phyloP scores from a whole-genome alignment of 2,113 vertebrate genomes.

The Orthochromis indermauri region DNA sequence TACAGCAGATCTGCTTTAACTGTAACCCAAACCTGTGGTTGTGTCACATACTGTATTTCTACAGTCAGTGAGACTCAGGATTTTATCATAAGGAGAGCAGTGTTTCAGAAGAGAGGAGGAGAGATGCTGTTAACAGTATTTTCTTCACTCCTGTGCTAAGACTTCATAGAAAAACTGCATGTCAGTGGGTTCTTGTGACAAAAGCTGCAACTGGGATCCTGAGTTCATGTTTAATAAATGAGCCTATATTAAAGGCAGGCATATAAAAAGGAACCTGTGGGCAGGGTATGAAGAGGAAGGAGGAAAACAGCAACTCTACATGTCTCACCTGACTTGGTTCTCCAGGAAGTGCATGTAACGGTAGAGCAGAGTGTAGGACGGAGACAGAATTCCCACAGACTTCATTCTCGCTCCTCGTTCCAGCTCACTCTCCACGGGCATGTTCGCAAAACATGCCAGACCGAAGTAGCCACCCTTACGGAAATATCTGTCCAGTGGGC shows the following conservation, averaged over 20 bases:
- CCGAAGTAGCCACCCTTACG: constrained; percentile 93
- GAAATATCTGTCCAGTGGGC: constrained; percentile 79
- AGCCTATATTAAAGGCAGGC: constrained; percentile 17
- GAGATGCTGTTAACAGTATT: background rate
- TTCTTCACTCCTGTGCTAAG: background rate
- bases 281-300: background rate
- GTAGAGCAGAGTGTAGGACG: constrained; percentile 93
- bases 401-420: constrained; percentile 97
- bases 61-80: background rate
- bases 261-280: background rate
- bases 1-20: background rate
- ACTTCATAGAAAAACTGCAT: constrained; percentile 3
- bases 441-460: constrained; percentile 96
- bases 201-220: constrained; percentile 5
- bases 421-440: constrained; percentile 93
- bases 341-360: constrained; percentile 99
- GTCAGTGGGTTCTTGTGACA: constrained; percentile 9
- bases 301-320: background rate
- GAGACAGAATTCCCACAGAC: constrained; percentile 93
- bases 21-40: background rate
- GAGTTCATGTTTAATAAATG: constrained; percentile 57
- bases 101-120: background rate
- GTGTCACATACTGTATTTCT: background rate
- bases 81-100: background rate
- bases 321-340: constrained; percentile 90